These are phyloP conservation scores for Tenthredo notha DNA, from an alignment of 2,888 invertebrate genomes.

Conservation along the genomic window DNA sequence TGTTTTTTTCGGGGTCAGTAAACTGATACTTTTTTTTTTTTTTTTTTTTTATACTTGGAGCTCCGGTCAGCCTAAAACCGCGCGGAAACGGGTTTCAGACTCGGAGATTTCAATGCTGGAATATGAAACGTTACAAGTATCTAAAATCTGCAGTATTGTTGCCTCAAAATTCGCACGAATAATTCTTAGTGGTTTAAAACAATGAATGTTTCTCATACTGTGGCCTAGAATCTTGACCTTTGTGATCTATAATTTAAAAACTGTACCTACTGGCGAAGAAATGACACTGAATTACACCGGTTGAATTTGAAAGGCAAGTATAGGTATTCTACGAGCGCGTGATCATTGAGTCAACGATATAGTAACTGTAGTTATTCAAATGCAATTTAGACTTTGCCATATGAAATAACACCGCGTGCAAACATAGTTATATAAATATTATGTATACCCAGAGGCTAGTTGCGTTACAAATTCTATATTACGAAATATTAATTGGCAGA, in stretches of 20 bases:
- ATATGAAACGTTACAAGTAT: slow-evolving; percentile 40
- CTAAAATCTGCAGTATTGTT: neutral
- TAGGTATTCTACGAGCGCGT: neutral
- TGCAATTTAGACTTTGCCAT: neutral
- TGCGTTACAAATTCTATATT: neutral
- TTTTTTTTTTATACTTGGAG: slow-evolving; percentile 13
- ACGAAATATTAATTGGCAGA: slow-evolving; percentile 7
- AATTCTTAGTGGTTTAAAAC: neutral
- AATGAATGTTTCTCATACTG: neutral
- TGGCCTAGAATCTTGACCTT: slow-evolving; percentile 44
- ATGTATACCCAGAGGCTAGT: neutral
- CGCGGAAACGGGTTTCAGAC: slow-evolving; percentile 59
- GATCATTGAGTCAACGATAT: neutral
- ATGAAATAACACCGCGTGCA: neutral
- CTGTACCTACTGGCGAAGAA: neutral
- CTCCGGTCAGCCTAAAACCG: slow-evolving; percentile 37
- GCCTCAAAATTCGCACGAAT: neutral
- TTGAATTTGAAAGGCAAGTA: slow-evolving; percentile 38
- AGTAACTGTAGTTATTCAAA: slow-evolving; percentile 7
- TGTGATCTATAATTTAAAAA: neutral
- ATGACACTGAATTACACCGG: slow-evolving; percentile 16
- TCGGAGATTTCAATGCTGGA: slow-evolving; percentile 68
- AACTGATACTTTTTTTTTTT: slow-evolving; percentile 42
- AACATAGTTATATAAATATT: slow-evolving; percentile 31
- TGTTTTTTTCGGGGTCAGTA: slow-evolving; percentile 47